Base-by-base conservation (phyloP, 2,113 vertebrate genomes). In the Megaceryle torquata region DNA sequence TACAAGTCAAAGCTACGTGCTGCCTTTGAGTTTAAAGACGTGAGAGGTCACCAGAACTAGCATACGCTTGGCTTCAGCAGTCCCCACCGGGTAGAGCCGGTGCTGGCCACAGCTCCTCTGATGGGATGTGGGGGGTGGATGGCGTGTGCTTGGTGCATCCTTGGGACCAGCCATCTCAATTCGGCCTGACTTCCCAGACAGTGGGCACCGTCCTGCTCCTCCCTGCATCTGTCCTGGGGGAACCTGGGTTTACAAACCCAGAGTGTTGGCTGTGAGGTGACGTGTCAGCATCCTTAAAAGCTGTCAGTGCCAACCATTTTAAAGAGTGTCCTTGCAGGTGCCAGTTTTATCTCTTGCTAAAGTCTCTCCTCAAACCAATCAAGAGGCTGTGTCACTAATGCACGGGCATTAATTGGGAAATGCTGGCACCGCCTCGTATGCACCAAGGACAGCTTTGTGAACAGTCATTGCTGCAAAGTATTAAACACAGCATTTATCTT, bases 401-500 rank as follows among this genome's bases (percentile, higher is more conserved):
- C 28, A 2, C 6, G 2, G 17, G 13, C 37, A n/a, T 56, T 74
- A 84, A 82, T 35, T 69, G 78, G 89, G 75, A 57, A 5, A 16
- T 3, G 43, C 51, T 6, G 39, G 53, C 22, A 1, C 21, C 2
- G 7, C 43, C 69, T 79, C 72, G 2, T 5, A 0, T 69, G 21
- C 25, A 17, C 41, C 4, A 2, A 71, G 44, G 43, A 39, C 4
- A 6, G 76, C 35, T 86, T 46, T 84, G 31, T 71, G 37, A 87
- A 31, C 72, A 57, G 70, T 63, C 53, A 4, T 35, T 18, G 6
- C 92, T 35, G 4, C 29, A 31, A 39, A 68, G 68, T 81, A 76
- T 86, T 91, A 95, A 96, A 96, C 71, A 44, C 48, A 50, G 64
- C 81, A 39, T 94, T 97, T 96, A 86, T 91, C 92, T 94, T 82